Base-by-base conservation (phyloP, 2,113 vertebrate genomes). In the Cyprinodon variegatus region DNA sequence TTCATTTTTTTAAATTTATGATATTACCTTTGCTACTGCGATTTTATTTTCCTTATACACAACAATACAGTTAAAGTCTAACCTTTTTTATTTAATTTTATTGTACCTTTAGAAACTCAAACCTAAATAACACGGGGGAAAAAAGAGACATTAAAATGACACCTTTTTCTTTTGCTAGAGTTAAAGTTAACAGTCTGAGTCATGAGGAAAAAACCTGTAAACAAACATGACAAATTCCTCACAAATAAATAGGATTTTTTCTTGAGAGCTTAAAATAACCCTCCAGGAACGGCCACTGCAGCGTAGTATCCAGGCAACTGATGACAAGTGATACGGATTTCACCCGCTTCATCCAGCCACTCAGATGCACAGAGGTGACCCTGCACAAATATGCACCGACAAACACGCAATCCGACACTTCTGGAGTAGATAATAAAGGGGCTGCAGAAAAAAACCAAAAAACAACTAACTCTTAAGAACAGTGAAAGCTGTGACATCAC, bases 251-350 rank as follows among this genome's bases (percentile, higher is more conserved):
- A 70, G 39, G 39, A 84, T 86, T 87, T 86, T 85, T 86, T 84
- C 89, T 78, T 46, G 83, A 88, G 81, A 79, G 83, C 92, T 93
- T 90, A 91, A 93, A 93, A 94, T 93, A 93, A 92, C 85, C 79
- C 86, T 36, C 67, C 70, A 70, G 76, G 65, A 85, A 82, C 75
- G 79, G 76, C 72, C 82, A 83, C 83, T 88, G 87, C 89, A 72
- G 79, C 1, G 36, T 81, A 70, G 93, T 94, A 92, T 91, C 94
- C 83, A 93, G 87, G 93, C 93, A 95, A 94, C 93, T 89, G 88
- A 86, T 79, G 82, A 83, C 70, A 68, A 84, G 83, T 83, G 82
- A 89, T 90, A 92, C 78, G 68, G 89, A 90, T 93, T 91, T 78
- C 83, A 86, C 73, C 77, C 79, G 80, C 87, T 90, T 70, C 75